phyloP scores from a whole-genome alignment of 2,113 vertebrate genomes.

The Orthonyx spaldingii region DNA sequence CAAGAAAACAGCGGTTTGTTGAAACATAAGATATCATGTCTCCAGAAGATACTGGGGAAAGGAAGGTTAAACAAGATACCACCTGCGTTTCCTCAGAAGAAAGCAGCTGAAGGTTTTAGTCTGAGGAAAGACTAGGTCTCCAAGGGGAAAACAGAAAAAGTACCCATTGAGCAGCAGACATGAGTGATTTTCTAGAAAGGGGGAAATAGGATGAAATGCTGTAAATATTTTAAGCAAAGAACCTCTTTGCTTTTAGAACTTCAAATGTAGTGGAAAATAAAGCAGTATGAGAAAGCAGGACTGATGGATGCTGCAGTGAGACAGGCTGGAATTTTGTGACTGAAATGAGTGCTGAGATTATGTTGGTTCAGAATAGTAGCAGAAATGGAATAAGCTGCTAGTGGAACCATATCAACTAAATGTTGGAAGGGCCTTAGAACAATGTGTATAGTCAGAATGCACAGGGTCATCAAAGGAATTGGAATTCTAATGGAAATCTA shows the following conservation, averaged over 20 bases:
- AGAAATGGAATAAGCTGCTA: neutral
- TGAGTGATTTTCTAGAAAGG: neutral
- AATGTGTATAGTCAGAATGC: neutral
- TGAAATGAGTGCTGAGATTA: neutral
- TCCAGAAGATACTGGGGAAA: neutral
- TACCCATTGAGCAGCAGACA: neutral
- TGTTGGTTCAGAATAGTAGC: neutral
- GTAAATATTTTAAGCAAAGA: neutral
- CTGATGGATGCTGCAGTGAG: neutral
- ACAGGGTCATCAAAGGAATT: neutral
- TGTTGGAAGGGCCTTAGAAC: neutral
- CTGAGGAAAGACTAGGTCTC: neutral
- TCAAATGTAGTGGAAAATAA: neutral
- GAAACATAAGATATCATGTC: neutral
- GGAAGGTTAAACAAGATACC: neutral
- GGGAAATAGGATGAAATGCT: neutral
- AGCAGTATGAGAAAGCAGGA: neutral
- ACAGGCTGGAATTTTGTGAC: neutral
- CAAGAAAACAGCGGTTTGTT: neutral
- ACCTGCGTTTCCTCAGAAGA: neutral
- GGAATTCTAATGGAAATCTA: neutral
- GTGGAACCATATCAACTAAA: neutral
- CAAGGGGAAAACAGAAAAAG: neutral
- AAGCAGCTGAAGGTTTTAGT: neutral
- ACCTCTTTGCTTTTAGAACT: neutral